Evolutionary conservation across 1,140 invertebrate species (phyloP), one percentile per base, ranked within the genome.

Genomic region (Drosophila pallidifrons): DNA sequence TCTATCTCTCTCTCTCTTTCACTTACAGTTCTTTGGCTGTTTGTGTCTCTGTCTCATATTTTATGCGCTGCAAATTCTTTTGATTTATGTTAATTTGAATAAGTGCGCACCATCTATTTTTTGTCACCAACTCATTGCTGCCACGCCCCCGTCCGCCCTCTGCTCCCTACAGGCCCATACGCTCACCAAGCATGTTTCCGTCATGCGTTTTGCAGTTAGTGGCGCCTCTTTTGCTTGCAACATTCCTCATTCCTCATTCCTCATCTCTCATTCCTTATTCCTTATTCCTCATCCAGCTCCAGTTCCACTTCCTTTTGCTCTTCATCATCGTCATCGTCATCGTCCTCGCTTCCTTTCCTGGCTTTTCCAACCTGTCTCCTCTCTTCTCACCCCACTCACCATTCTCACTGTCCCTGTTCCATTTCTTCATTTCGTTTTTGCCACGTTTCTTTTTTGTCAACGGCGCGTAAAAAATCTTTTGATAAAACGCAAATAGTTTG

Each of bases 31-130:
- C 13, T 25, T 45, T 16, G 8, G 10, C 28, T 63, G n/a, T 63
- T 25, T 47, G 41, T 38, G 25, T 47, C 59, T 49, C 28, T 52
- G 45, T 57, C 54, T 70, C 20, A 64, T 77, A 68, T 82, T 82
- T 78, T 67, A 70, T 75, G 79, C 71, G 57, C 58, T 75, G 72
- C 45, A 79, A 82, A 79, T 79, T 79, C 76, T 82, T 82, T 79
- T 82, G 81, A 82, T 82, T 82, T 82, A 82, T 82, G 80, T 76
- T 82, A 82, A 79, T 79, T 81, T 81, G 77, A 81, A 82, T 82
- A 82, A 82, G 81, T 79, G 81, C 80, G 67, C 81, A 61, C 76
- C 80, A 82, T 82, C 59, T 69, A 82, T 72, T 79, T 82, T 82
- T 79, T 76, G 63, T 67, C 74, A 55, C 49, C 65, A 75, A 57